Percentiles rank a stretch among this genome's conserved stretches.
Conservation (phyloP, 1,140 invertebrate species). For the Campodea augens region DNA sequence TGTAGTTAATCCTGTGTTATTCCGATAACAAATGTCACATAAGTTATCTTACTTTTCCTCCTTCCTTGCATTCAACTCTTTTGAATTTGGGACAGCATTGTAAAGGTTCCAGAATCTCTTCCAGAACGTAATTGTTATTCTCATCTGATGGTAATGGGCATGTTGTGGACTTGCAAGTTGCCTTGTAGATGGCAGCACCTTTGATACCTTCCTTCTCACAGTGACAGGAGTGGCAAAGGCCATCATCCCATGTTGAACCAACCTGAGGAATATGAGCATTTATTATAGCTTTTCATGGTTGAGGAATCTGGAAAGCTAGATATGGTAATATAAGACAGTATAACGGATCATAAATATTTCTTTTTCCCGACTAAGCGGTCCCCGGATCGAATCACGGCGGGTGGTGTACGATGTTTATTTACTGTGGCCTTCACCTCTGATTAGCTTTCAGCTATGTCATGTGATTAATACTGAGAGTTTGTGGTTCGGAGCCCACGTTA, state of each 20-base stretch:
- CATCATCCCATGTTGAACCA: slow-evolving; percentile 43
- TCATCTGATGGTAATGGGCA: slow-evolving; percentile 25
- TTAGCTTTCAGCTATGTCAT: no score
- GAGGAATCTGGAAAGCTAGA: no score
- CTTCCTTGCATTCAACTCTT: slow-evolving; percentile 36
- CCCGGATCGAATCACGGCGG: no score
- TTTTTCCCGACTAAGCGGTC: no score
- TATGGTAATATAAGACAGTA: no score
- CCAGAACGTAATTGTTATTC: slow-evolving; percentile 27
- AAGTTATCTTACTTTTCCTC: slow-evolving; percentile 30
- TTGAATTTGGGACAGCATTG: slow-evolving; percentile 38
- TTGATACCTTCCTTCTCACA: slow-evolving; percentile 26
- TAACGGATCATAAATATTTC: no score
- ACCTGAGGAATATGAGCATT: no score
- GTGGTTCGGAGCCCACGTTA: no score
- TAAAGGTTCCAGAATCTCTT: slow-evolving; percentile 27
- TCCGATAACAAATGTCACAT: background rate
- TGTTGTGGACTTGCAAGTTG: slow-evolving; percentile 19
- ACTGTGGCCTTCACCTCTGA: no score
- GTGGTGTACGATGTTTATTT: no score
- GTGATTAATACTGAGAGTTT: no score
- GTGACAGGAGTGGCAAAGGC: slow-evolving; percentile 39
- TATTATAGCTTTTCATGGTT: no score
- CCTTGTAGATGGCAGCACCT: slow-evolving; percentile 2
- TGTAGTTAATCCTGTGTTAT: background rate